phyloP scores from a whole-genome alignment of 2,113 vertebrate species.

The Columba livia region DNA sequence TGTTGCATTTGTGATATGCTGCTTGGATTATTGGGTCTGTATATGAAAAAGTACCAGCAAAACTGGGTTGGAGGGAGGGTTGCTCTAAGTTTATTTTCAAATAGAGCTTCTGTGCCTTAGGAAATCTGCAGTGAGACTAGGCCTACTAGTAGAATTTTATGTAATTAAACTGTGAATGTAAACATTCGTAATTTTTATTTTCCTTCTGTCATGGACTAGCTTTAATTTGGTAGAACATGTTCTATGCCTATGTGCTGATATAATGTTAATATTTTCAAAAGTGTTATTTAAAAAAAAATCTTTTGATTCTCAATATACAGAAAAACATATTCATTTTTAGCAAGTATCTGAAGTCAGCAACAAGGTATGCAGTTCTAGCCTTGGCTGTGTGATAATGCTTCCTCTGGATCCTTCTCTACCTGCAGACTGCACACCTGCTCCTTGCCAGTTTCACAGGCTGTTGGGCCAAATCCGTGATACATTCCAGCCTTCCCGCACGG shows the following conservation, averaged over 20 bases:
- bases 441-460: background rate
- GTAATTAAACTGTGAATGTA: background rate
- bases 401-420: background rate
- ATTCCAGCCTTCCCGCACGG: background rate
- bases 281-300: background rate
- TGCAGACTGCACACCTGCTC: fast-evolving
- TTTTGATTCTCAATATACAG: background rate
- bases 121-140: background rate
- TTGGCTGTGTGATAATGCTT: background rate
- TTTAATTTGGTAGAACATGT: background rate
- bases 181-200: background rate
- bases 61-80: background rate
- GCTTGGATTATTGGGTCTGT: background rate
- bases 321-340: background rate
- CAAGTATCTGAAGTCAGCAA: background rate
- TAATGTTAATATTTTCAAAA: background rate
- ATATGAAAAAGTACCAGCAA: background rate
- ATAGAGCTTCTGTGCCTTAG: background rate
- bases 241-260: background rate
- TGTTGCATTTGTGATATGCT: background rate
- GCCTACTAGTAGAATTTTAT: background rate
- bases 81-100: background rate
- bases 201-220: background rate
- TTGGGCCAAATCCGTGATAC: fast-evolving
- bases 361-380: fast-evolving